These are phyloP conservation scores for Semibalanus balanoides DNA, from an alignment of 1,140 invertebrate species.

Conservation along the genomic window DNA sequence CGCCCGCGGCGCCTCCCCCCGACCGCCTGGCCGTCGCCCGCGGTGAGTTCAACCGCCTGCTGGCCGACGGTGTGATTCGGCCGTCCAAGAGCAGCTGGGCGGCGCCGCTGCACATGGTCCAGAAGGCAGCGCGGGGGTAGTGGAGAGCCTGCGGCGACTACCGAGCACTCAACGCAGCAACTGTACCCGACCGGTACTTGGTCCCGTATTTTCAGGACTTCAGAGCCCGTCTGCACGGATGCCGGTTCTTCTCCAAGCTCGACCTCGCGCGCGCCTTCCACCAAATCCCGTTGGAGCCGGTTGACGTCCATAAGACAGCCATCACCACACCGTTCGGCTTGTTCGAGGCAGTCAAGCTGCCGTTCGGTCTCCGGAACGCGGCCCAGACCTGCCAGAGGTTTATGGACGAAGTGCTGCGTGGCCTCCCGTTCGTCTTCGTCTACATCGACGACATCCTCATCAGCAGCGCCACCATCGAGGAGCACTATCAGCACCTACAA, in stretches of 20 bases:
- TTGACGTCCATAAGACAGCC: constrained; percentile 18
- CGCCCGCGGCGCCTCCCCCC: constrained; percentile 24
- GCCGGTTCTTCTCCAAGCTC: constrained; percentile 17
- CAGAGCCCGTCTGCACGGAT: neutral
- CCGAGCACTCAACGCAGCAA: constrained; percentile 29
- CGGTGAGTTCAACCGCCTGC: constrained; percentile 22
- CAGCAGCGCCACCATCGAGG: neutral
- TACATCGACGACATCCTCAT: constrained; percentile 18
- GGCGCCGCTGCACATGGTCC: constrained; percentile 20
- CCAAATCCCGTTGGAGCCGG: constrained; percentile 16
- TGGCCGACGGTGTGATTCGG: constrained; percentile 13
- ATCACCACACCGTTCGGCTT: constrained; percentile 23
- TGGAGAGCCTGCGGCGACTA: constrained; percentile 33
- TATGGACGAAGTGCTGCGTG: constrained; percentile 16
- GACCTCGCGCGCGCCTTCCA: constrained; percentile 15
- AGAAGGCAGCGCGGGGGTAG: constrained; percentile 18
- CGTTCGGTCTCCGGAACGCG: constrained; percentile 27
- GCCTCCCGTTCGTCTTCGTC: constrained; percentile 9
- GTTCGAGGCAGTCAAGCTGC: constrained; percentile 24
- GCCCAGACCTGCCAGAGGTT: constrained; percentile 20
- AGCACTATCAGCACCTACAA: constrained; percentile 11
- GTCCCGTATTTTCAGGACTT: constrained; percentile 22
- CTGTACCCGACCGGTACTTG: constrained; percentile 25
- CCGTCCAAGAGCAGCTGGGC: constrained; percentile 18
- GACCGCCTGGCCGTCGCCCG: constrained; percentile 18